Conservation (phyloP, 2,888 invertebrate species). For the Cataglyphis livida region DNA sequence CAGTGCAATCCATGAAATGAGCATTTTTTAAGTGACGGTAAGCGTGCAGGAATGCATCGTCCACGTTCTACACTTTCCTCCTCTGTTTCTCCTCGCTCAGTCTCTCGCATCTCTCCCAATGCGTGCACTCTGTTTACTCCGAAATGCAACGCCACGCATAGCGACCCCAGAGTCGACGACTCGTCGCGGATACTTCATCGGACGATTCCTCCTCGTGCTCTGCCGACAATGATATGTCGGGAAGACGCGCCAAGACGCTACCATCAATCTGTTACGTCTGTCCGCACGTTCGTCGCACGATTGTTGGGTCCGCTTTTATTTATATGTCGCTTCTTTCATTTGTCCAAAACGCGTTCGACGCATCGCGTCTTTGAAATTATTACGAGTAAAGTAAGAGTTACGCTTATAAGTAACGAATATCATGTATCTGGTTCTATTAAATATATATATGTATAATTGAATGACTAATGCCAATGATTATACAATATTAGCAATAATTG, state of each 20-base stretch:
- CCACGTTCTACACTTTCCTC: conserved; percentile 34
- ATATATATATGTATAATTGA: conserved; percentile 6
- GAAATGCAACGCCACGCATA: conserved; percentile 33
- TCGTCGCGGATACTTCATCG: neutral
- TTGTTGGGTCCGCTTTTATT: conserved; percentile 38
- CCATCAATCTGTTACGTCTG: conserved; percentile 52
- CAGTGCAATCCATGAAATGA: conserved; percentile 69
- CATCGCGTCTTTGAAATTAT: neutral
- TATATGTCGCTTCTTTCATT: conserved; percentile 45
- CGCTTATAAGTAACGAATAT: neutral
- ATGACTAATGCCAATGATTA: conserved; percentile 36
- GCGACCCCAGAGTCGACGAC: conserved; percentile 19
- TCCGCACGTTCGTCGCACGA: conserved; percentile 45
- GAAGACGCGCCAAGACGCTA: conserved; percentile 24
- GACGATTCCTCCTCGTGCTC: neutral
- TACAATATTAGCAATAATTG: conserved; percentile 32
- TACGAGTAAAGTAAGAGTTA: neutral
- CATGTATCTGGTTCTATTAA: conserved; percentile 2
- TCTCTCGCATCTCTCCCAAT: conserved; percentile 12
- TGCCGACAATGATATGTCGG: neutral
- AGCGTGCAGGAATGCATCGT: conserved; percentile 48
- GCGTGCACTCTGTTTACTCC: conserved; percentile 60
- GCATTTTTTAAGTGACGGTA: conserved; percentile 67
- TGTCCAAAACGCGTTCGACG: conserved; percentile 1
- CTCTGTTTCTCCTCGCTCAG: neutral